Evolutionary conservation across 2,797 vertebrate genomes (phyloP), one percentile per base, ranked within the genome.

Genomic region (Eptatretus atami): DNA sequence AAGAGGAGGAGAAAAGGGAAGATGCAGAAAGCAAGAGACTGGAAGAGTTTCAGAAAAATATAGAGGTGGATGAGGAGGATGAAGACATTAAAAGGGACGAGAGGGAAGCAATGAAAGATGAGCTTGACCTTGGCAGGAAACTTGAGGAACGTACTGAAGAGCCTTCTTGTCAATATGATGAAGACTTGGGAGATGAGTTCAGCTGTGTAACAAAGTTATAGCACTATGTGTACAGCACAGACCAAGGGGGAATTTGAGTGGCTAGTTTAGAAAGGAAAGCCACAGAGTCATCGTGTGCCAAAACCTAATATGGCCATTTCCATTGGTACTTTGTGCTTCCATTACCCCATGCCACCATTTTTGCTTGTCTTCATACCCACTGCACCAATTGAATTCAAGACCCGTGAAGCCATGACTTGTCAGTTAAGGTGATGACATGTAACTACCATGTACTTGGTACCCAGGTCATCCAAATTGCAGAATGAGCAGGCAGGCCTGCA

Each of bases 121-220:
- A 82, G 1, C 86, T 96, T 67, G 77, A 82, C 69, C 92, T 84
- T 71, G 90, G 96, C 70, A 79, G 81, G 44, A 79, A 81, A 65
- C 80, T 79, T 52, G 85, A 83, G 71, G 95, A 87, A 75, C 95
- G 90, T 0, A 88, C 96, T 0, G 90, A 98, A 69, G 92, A 99
- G 70, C 82, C 82, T 0, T 69, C 69, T 0, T 79, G 79, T 69
- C 77, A 71, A 67, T 92, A 92, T 1, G 92, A 99, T 76, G 90
- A 96, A 75, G 92, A 99, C 73, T 79, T 99, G 75, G 85, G 86
- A 13, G 92, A 94, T 54, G 92, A 99, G 74, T 96, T 98, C 88
- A 96, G 96, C 71, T 99, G 92, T 77, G 86, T 99, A 73, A 98
- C 92, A 13, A 87, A 83, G 71, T 88, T 99, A 86, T 98, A 98